A percentile compares a stretch with the other conserved stretches of the same genome.
These are phyloP conservation scores for Origma solitaria DNA, from an alignment of 2,113 vertebrate species.

Conservation along the genomic window DNA sequence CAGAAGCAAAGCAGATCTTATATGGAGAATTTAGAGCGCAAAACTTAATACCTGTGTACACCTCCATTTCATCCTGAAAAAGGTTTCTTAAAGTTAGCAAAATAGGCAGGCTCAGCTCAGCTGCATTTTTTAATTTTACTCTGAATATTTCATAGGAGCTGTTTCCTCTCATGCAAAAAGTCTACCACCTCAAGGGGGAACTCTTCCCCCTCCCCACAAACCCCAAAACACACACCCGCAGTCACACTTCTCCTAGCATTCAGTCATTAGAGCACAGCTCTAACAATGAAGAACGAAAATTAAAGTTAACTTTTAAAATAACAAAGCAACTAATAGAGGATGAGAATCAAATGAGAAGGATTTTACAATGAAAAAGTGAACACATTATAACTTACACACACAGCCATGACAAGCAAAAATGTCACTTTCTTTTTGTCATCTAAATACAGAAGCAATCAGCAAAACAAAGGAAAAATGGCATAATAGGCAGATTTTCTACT, in stretches of 20 bases:
- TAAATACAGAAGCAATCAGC: background rate
- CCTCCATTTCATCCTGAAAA: background rate
- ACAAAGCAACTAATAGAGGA: background rate
- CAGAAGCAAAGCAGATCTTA: background rate
- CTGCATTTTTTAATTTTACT: background rate
- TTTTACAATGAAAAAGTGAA: background rate
- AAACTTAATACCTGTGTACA: background rate
- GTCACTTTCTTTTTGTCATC: background rate
- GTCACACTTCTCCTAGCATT: background rate
- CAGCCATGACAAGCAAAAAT: background rate
- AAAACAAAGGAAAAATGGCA: background rate
- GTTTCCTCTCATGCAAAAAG: background rate
- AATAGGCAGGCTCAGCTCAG: background rate
- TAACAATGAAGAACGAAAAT: background rate
- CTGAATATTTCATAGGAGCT: background rate
- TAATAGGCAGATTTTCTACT: background rate
- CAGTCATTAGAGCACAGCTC: background rate
- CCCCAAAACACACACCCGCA: background rate
- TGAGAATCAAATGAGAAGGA: background rate
- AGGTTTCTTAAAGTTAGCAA: background rate
- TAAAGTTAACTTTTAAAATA: background rate
- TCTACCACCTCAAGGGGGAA: background rate
- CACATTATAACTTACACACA: accelerated
- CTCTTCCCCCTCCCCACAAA: background rate
- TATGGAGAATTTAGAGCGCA: background rate